Evolutionary conservation across 2,113 vertebrate genomes (phyloP).

Genomic region (Thryonomys swinderianus): DNA sequence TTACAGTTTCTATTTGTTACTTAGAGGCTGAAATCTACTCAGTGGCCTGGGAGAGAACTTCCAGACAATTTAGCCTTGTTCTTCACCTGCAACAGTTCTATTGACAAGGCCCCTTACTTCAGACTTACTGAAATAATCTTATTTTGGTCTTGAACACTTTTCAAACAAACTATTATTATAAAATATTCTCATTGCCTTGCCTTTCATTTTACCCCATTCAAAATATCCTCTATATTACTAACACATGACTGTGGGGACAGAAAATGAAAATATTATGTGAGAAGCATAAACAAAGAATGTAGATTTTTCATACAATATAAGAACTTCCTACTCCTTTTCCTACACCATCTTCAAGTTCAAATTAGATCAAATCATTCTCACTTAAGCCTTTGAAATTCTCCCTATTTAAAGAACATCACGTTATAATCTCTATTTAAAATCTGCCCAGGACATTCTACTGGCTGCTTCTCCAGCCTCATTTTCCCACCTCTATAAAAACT

Average conservation of each 20-base stretch:
- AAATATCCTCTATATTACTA: background rate
- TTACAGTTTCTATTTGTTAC: background rate
- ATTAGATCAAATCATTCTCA: background rate
- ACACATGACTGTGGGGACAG: background rate
- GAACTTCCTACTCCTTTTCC: background rate
- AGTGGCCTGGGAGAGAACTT: background rate
- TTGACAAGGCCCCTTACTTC: background rate
- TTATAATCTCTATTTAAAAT: background rate
- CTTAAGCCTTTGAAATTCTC: background rate
- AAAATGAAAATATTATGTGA: background rate
- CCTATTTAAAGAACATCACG: background rate
- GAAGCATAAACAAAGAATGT: fast-evolving
- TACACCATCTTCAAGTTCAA: background rate
- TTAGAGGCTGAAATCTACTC: background rate
- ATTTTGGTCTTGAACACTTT: background rate
- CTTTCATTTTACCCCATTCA: background rate
- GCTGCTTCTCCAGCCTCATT: background rate
- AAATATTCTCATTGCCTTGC: background rate
- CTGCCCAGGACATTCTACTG: background rate
- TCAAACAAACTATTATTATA: background rate
- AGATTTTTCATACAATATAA: background rate
- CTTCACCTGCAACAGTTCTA: background rate
- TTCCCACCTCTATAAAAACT: background rate
- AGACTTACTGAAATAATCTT: background rate
- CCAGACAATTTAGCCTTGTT: background rate